Conservation (phyloP, 2,113 vertebrate species). For the Kryptolebias marmoratus region DNA sequence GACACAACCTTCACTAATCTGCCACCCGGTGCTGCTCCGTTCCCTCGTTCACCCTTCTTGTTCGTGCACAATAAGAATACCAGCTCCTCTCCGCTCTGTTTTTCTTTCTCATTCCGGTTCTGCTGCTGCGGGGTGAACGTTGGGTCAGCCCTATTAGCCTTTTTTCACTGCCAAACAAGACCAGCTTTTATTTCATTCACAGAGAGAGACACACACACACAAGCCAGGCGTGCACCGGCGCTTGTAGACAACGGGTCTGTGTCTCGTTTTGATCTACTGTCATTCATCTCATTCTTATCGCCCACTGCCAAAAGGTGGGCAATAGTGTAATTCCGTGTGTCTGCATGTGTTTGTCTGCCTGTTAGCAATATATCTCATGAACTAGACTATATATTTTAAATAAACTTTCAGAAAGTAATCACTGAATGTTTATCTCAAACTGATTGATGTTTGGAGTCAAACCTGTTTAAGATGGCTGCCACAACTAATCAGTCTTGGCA, state of each 20-base stretch:
- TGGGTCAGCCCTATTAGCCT: slow-evolving; percentile 76
- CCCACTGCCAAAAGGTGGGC: too few species aligned
- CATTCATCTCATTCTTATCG: neutral
- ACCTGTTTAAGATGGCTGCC: too few species aligned
- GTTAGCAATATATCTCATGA: too few species aligned
- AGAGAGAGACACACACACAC: slow-evolving; percentile 21
- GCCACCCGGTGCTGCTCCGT: slow-evolving; percentile 35
- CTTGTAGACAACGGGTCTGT: slow-evolving; percentile 58
- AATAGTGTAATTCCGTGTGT: too few species aligned
- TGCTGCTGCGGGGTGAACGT: slow-evolving; percentile 63
- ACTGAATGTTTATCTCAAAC: too few species aligned
- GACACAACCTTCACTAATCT: slow-evolving; percentile 57
- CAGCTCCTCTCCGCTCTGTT: slow-evolving; percentile 64
- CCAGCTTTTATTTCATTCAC: slow-evolving; percentile 69
- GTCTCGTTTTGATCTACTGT: neutral
- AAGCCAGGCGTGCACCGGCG: slow-evolving; percentile 34
- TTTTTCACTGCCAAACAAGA: slow-evolving; percentile 75
- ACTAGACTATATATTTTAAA: too few species aligned
- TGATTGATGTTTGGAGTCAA: too few species aligned
- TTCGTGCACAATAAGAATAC: slow-evolving; percentile 76
- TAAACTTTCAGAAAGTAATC: too few species aligned
- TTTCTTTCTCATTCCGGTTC: slow-evolving; percentile 68
- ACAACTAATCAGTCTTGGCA: too few species aligned
- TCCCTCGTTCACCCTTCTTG: slow-evolving; percentile 48
- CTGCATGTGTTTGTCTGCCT: too few species aligned